These are phyloP conservation scores for Papilio xuthus DNA, from an alignment of 1,140 invertebrate genomes.

Conservation along the genomic window DNA sequence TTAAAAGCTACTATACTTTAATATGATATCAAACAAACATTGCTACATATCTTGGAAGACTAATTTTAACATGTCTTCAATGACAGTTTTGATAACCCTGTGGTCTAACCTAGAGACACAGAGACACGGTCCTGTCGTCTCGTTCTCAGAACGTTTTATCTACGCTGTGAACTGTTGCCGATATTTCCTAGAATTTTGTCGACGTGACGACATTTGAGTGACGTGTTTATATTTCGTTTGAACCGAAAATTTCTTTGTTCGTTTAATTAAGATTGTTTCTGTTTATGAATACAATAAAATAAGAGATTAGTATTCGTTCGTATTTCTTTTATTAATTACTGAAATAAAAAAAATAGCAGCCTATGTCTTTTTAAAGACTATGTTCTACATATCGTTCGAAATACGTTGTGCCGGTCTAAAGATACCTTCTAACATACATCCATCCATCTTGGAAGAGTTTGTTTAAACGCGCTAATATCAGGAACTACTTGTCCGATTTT, in stretches of 20 bases:
- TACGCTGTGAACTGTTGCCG: slow-evolving; percentile 41
- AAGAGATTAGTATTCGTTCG: too few species aligned
- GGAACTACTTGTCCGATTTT: too few species aligned
- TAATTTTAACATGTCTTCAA: slow-evolving; percentile 39
- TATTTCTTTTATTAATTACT: too few species aligned
- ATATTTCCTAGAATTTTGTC: slow-evolving; percentile 22
- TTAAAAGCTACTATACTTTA: background rate
- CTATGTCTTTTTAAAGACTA: too few species aligned
- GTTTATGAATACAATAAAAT: too few species aligned
- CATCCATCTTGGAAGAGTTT: too few species aligned
- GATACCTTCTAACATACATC: too few species aligned
- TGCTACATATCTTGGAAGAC: background rate
- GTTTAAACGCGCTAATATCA: too few species aligned
- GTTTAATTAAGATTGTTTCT: background rate
- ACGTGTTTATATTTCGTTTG: slow-evolving; percentile 47
- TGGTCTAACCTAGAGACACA: slow-evolving; percentile 60
- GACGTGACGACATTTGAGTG: slow-evolving; percentile 41
- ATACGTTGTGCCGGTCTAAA: too few species aligned
- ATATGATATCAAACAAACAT: background rate
- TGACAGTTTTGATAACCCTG: slow-evolving; percentile 55
- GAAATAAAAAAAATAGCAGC: too few species aligned
- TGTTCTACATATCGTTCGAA: too few species aligned
- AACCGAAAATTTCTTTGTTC: slow-evolving; percentile 33
- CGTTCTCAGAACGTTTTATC: slow-evolving; percentile 40
- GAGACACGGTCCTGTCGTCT: slow-evolving; percentile 51